Conservation (phyloP, 2,113 vertebrate species). For the Brachyistius frenatus region DNA sequence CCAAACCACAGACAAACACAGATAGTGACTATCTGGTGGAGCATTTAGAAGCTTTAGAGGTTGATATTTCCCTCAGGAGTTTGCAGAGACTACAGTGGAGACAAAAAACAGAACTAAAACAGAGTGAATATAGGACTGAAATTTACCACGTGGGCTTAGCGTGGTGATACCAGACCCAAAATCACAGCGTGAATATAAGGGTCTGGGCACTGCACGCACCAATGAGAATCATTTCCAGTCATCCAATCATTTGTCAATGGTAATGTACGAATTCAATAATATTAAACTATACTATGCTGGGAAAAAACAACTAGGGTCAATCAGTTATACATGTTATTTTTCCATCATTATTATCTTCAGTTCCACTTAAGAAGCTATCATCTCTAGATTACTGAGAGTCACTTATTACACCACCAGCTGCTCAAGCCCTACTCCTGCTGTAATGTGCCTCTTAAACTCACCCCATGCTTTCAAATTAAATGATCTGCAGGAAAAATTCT, state of each 20-base stretch:
- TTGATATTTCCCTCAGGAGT: background rate
- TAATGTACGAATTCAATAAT: background rate
- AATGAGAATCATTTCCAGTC: too few species aligned
- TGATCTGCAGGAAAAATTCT: slow-evolving; percentile 36
- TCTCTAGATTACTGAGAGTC: slow-evolving; percentile 38
- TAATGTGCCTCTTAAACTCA: slow-evolving; percentile 43
- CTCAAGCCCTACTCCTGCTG: slow-evolving; percentile 14
- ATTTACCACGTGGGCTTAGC: background rate
- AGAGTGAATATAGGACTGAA: background rate
- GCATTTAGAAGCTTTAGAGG: slow-evolving; percentile 8
- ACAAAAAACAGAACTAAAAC: background rate
- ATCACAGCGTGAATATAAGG: too few species aligned
- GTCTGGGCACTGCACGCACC: background rate
- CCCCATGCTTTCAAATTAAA: slow-evolving; percentile 48
- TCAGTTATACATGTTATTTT: slow-evolving; percentile 18
- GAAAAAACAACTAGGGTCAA: slow-evolving; percentile 5
- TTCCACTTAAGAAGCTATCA: slow-evolving; percentile 45
- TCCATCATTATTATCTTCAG: slow-evolving; percentile 1
- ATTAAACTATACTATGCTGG: background rate
- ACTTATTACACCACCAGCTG: slow-evolving; percentile 46
- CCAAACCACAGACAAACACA: background rate
- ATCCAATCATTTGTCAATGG: background rate
- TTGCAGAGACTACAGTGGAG: background rate
- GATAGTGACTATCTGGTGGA: background rate
- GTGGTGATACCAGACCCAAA: too few species aligned